phyloP scores from a whole-genome alignment of 2,888 invertebrate genomes.

The Ditylenchus weischeri region DNA sequence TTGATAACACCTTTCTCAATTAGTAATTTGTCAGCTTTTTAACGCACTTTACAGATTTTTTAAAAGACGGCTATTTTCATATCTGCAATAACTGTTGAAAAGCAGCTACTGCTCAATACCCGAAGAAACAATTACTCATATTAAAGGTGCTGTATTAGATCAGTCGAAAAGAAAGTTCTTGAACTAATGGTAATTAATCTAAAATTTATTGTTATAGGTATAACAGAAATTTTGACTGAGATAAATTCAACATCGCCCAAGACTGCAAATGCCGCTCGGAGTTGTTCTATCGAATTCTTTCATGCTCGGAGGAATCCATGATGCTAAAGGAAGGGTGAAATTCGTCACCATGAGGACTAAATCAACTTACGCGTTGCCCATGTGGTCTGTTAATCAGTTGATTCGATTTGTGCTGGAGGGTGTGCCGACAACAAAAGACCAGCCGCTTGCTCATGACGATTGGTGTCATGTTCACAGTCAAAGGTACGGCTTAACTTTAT shows the following conservation, averaged over 20 bases:
- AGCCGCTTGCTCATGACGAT: conserved; percentile 48
- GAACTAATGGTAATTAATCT: conserved; percentile 31
- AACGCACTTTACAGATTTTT: no score
- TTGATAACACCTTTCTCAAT: no score
- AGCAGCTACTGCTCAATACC: conserved; percentile 27
- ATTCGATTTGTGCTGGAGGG: conserved; percentile 51
- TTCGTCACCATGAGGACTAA: conserved; percentile 21
- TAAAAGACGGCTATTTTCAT: no score
- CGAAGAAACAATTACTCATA: conserved; percentile 20
- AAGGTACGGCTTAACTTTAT: background rate
- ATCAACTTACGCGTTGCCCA: conserved; percentile 52
- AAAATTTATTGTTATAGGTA: no score
- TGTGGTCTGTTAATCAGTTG: conserved; percentile 68
- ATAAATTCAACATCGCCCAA: conserved; percentile 22
- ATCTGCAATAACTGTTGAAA: no score
- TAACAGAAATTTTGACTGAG: background rate
- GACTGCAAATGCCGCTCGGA: conserved; percentile 12
- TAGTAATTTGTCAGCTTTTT: no score
- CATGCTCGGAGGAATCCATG: conserved; percentile 29
- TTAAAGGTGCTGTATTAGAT: conserved; percentile 30
- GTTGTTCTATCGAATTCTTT: conserved; percentile 35
- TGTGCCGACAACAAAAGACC: conserved; percentile 33
- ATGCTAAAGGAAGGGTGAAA: conserved; percentile 32
- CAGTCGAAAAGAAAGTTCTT: conserved; percentile 42
- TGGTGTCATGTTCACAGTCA: conserved; percentile 47